Evolutionary conservation across 2,888 invertebrate species (phyloP), one percentile per base, ranked within the genome.

Genomic region (Rotaria magnacalcarata): DNA sequence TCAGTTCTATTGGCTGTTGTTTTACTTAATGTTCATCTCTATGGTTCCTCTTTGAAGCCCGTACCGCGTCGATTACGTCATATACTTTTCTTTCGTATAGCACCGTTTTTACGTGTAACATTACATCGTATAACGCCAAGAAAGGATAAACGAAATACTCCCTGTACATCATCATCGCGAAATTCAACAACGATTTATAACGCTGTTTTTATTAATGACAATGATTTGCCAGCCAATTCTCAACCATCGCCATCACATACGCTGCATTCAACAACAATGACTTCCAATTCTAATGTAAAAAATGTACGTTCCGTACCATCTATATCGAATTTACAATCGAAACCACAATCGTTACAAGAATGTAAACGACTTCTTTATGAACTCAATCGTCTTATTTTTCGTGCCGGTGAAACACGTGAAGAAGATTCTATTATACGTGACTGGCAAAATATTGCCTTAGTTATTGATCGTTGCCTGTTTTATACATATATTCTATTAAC

Each of bases 11-110:
- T 92, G 90, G 92, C 92, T 7, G 92, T 92, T 84, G 90, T 92
- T 87, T 93, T 93, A 10, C 90, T 93, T 41, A 93, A 93, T 89
- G 92, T 93, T 87, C 93, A 93, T 88, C 91, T 92, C 88, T 88
- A 88, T 16, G 89, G 89, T 56, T 88, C 87, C 86, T 52, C 80
- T 7, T 80, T 80, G 47, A 80, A 43, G 47, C 80, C 80, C 14
- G 80, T 80, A 24, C 80, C 80, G 11, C 41, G 24, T 10, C 43
- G 43, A 43, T 80, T 80, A n/a, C 43, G 43, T 24, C 43, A n/a
- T n/a, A 47, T 80, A 47, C 16, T 80, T 41, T 80, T 80, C 19
- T 47, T 4, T 80, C 24, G 16, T 43, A 0, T 80, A 24, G 80
- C 80, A 47, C 80, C 80, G 19, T 43, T 24, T 47, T 14, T 80